Evolutionary conservation across 2,797 vertebrate species (phyloP).

Genomic region (Hoplostethus atlanticus): DNA sequence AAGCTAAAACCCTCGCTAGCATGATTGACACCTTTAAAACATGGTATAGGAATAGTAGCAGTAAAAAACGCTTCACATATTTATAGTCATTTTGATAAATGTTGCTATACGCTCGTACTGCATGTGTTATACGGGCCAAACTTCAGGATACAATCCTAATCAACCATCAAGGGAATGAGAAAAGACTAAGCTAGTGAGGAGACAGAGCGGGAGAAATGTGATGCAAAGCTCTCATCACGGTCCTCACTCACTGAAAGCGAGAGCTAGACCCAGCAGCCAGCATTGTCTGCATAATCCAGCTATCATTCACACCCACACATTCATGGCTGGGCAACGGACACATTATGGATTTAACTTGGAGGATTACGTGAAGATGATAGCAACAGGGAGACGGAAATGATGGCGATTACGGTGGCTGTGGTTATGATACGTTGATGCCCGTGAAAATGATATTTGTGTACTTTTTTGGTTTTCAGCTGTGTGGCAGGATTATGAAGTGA

Average conservation of each 20-base stretch:
- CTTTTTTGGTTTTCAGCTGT: too few species aligned
- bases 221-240: constrained; percentile 42
- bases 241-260: constrained; percentile 44
- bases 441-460: neutral
- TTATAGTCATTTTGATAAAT: neutral
- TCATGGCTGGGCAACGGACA: constrained; percentile 50
- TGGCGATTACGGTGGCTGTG: constrained; percentile 20
- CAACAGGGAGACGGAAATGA: constrained; percentile 44
- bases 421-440: constrained; percentile 9
- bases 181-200: constrained; percentile 8
- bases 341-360: constrained; percentile 58
- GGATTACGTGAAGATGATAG: constrained; percentile 64
- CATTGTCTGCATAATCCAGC: constrained; percentile 74
- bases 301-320: constrained; percentile 69
- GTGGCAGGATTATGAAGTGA: too few species aligned
- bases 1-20: constrained; percentile 38
- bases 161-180: constrained; percentile 13
- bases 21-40: constrained; percentile 32
- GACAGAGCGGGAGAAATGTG: constrained; percentile 33
- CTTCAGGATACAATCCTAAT: constrained; percentile 31
- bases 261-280: constrained; percentile 45
- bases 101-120: neutral
- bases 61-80: constrained; percentile 14
- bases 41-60: neutral
- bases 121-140: constrained; percentile 5